phyloP scores from a whole-genome alignment of 1,140 invertebrate genomes.

The Elymnias hypermnestra region DNA sequence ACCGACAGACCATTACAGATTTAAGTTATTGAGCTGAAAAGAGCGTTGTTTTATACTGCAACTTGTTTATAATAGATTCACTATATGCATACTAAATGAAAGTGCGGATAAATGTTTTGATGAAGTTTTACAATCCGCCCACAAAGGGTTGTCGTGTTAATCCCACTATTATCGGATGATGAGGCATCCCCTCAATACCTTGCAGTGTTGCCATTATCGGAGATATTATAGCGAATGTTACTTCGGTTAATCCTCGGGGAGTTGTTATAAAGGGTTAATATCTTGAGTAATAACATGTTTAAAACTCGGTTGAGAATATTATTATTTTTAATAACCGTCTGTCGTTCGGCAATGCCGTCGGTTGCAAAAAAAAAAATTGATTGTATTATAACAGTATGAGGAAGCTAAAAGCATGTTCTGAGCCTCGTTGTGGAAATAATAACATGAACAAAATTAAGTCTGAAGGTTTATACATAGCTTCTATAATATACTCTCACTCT shows the following conservation, averaged over 20 bases:
- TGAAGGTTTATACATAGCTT: too few relatives aligned
- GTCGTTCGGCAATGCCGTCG: too few relatives aligned
- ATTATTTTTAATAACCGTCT: too few relatives aligned
- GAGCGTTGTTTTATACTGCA: neutral
- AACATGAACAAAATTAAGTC: too few relatives aligned
- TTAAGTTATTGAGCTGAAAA: too few relatives aligned
- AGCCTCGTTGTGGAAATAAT: too few relatives aligned
- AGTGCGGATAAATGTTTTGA: conserved; percentile 56
- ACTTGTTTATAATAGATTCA: conserved; percentile 13
- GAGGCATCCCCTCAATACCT: conserved; percentile 22
- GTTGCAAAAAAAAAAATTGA: too few relatives aligned
- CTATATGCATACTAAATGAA: conserved; percentile 41
- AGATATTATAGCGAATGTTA: conserved; percentile 61
- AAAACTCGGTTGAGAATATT: too few relatives aligned
- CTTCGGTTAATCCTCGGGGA: conserved; percentile 21
- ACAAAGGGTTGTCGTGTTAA: conserved; percentile 68
- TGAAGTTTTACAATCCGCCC: conserved; percentile 59
- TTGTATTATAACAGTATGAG: too few relatives aligned
- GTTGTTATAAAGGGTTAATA: conserved; percentile 22
- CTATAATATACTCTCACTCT: too few relatives aligned
- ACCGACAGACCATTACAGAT: too few relatives aligned
- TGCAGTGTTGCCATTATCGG: conserved; percentile 18
- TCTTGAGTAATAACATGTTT: conserved; percentile 15
- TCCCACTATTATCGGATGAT: conserved; percentile 62
- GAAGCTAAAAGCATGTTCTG: too few relatives aligned